phyloP scores from a whole-genome alignment of 2,797 vertebrate genomes.

The Moxostoma hubbsi region DNA sequence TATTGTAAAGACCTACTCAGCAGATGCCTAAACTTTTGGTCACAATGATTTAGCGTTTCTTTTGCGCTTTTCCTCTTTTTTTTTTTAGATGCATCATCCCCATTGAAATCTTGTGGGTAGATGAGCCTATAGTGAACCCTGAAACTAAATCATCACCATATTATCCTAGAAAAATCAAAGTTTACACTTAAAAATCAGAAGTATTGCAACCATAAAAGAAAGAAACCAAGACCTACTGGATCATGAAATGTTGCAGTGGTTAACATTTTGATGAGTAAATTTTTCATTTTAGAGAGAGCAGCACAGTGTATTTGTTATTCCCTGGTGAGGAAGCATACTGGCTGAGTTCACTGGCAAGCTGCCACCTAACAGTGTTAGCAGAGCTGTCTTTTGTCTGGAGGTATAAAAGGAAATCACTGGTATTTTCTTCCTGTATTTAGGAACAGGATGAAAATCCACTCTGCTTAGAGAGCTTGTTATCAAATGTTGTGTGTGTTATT shows the following conservation, averaged over 20 bases:
- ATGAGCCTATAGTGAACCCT: background rate
- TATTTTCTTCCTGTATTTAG: slow-evolving; percentile 14
- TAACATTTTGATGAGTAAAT: slow-evolving; percentile 46
- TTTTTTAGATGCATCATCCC: no score
- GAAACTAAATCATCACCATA: background rate
- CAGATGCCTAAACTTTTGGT: no score
- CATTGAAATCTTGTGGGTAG: no score
- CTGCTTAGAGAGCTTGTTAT: slow-evolving; percentile 5
- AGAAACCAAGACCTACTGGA: background rate
- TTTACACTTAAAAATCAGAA: slow-evolving; percentile 30
- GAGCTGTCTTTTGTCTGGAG: slow-evolving; percentile 34
- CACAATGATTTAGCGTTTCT: no score
- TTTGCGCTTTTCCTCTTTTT: no score
- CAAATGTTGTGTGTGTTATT: background rate
- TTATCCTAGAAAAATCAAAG: background rate
- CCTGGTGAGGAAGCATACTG: slow-evolving; percentile 19
- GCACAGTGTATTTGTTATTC: slow-evolving; percentile 41
- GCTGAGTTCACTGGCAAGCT: slow-evolving; percentile 43
- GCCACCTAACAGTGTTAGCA: slow-evolving; percentile 32
- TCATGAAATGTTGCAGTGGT: slow-evolving; percentile 28
- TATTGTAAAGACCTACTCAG: no score
- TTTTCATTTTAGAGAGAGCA: slow-evolving; percentile 8
- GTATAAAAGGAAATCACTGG: slow-evolving; percentile 29
- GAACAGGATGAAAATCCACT: slow-evolving; percentile 2
- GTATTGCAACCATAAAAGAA: background rate